Evolutionary conservation across 2,888 invertebrate genomes (phyloP), one percentile per base, ranked within the genome.

Genomic region (Rhagium mordax): DNA sequence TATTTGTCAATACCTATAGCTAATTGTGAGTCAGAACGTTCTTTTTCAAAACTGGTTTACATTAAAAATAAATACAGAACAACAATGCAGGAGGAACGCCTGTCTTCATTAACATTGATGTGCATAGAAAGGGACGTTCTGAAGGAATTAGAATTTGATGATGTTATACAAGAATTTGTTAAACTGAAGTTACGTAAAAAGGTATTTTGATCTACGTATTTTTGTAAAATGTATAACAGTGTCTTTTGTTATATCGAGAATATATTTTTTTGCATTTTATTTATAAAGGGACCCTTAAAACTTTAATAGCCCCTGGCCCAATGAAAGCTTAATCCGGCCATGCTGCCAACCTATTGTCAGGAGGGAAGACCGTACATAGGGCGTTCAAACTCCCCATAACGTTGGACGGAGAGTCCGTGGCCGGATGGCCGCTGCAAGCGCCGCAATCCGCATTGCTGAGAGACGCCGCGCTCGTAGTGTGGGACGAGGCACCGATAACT

Each of bases 21-120:
- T 49, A 49, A 49, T 49, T 49, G 49, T 49, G 49, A 49, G n/a
- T 13, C 49, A 49, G 49, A 49, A 49, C n/a, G 49, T 49, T 49
- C 15, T n/a, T 49, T 49, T 49, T 49, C 49, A 49, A 49, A 49
- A n/a, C 49, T 49, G 49, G 49, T n/a, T 13, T 49, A 49, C 49
- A 49, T 49, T 49, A 10, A 49, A 49, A 49, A 49, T 49, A 49
- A 49, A n/a, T 57, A 57, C 13, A 21, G 27, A 27, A 24, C 24
- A 21, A 57, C 57, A 24, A 57, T 57, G 29, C 5, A 2, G 8
- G 57, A 57, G 21, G 57, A 27, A 57, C 21, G 57, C 6, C n/a
- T 57, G 27, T 21, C 57, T 21, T 3, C 53, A 24, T 57, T 57
- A 57, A 4, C 29, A 27, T 24, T 21, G n/a, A 21, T 57, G 24